phyloP scores from a whole-genome alignment of 1,140 invertebrate species.

The Drosophila auraria region DNA sequence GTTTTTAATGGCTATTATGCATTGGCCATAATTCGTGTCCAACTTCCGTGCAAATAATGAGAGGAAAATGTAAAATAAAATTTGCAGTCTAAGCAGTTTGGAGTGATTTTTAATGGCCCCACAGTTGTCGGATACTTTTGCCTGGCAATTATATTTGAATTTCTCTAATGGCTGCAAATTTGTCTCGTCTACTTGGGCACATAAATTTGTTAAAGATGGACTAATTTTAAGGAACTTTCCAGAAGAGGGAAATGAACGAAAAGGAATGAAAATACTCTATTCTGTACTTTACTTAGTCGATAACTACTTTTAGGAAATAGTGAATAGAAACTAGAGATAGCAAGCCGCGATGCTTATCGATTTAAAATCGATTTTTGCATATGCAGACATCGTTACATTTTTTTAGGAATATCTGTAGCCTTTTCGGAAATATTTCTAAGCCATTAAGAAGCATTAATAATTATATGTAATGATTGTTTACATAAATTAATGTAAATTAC shows the following conservation, averaged over 20 bases:
- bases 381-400: too few species aligned
- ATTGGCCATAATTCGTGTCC: constrained; percentile 76
- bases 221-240: not conserved
- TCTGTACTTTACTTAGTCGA: not conserved
- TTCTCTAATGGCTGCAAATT: constrained; percentile 36
- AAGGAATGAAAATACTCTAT: not conserved
- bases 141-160: constrained; percentile 43
- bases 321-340: not conserved
- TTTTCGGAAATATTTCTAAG: not conserved
- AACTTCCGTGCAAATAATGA: constrained; percentile 59
- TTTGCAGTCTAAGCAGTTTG: constrained; percentile 75
- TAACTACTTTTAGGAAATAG: not conserved
- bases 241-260: not conserved
- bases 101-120: constrained; percentile 78
- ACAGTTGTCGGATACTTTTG: constrained; percentile 40
- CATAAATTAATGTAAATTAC: not conserved
- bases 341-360: not conserved
- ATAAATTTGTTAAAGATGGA: constrained; percentile 8
- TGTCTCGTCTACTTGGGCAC: constrained; percentile 34
- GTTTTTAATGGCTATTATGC: constrained; percentile 78
- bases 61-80: constrained; percentile 59
- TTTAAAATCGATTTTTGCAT: not conserved
- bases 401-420: not conserved
- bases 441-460: too few species aligned
- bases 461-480: too few species aligned